A percentile compares a stretch with the other conserved stretches of the same genome.
Conservation (phyloP, 2,888 invertebrate genomes). For the Griposia aprilina region DNA sequence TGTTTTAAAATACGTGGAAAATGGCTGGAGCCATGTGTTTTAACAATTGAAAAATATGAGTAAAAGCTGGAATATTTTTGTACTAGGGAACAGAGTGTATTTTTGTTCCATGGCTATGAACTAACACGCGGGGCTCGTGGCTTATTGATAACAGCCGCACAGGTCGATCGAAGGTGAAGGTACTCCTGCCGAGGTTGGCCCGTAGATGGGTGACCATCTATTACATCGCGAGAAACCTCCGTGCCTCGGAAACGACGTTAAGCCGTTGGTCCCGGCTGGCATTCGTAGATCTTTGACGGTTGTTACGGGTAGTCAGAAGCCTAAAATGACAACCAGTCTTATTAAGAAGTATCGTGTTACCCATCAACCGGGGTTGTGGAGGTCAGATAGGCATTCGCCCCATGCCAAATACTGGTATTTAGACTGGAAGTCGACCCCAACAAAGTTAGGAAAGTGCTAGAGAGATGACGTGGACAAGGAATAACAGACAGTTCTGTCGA, state of each 20-base stretch:
- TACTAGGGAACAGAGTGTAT: background rate
- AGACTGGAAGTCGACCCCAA: background rate
- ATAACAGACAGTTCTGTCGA: background rate
- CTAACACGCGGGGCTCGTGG: background rate
- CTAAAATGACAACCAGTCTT: background rate
- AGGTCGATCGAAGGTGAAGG: background rate
- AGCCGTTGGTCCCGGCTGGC: background rate
- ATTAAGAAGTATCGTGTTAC: background rate
- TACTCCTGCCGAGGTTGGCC: background rate
- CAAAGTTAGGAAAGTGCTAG: background rate
- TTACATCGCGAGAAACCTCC: background rate
- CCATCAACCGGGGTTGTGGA: background rate
- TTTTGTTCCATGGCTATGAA: background rate
- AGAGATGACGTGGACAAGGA: background rate
- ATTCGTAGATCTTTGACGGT: background rate
- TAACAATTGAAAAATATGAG: slow-evolving; percentile 20
- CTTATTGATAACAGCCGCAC: background rate
- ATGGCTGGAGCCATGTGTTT: slow-evolving; percentile 21
- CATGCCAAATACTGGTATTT: background rate
- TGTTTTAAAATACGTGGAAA: slow-evolving; percentile 56
- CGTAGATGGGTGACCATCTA: background rate
- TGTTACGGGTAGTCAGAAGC: background rate
- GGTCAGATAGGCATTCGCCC: background rate
- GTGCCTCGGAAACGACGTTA: background rate
- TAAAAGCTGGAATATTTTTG: background rate